These are phyloP conservation scores for Macrophya annulata DNA, from an alignment of 2,888 invertebrate species.

Conservation along the genomic window DNA sequence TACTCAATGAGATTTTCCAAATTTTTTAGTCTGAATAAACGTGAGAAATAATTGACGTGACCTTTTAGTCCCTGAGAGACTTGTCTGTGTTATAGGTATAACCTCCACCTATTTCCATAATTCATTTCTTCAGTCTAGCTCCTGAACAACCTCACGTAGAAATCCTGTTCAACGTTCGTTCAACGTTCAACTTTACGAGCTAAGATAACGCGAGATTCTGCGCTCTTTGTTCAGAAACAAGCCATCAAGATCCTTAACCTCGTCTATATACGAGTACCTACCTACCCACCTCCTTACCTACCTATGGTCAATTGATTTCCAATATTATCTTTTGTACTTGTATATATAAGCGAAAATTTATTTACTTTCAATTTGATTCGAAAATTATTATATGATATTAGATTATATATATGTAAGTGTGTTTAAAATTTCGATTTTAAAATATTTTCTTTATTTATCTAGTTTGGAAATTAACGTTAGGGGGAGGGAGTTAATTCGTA, in stretches of 20 bases:
- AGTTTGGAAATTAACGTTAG: neutral
- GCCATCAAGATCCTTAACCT: slow-evolving; percentile 13
- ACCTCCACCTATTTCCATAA: slow-evolving; percentile 27
- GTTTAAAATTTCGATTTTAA: neutral
- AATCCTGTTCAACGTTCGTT: slow-evolving; percentile 14
- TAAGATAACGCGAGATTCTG: slow-evolving; percentile 33
- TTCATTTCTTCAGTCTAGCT: slow-evolving; percentile 31
- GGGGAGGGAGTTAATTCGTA: neutral
- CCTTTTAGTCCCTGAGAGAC: neutral
- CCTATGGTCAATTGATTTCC: slow-evolving; percentile 29
- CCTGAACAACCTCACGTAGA: neutral
- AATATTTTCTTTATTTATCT: too few relatives aligned
- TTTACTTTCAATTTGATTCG: neutral
- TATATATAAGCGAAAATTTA: neutral
- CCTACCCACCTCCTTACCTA: neutral
- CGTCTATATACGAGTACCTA: neutral
- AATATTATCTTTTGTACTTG: neutral
- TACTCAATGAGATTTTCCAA: neutral
- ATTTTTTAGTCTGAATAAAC: neutral
- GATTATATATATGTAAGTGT: neutral
- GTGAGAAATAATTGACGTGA: slow-evolving; percentile 2
- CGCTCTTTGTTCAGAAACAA: slow-evolving; percentile 28
- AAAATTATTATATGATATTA: neutral
- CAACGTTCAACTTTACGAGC: slow-evolving; percentile 27
- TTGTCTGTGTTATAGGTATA: neutral